phyloP scores from a whole-genome alignment of 2,888 invertebrate genomes.

The Ochropleura leucogaster region DNA sequence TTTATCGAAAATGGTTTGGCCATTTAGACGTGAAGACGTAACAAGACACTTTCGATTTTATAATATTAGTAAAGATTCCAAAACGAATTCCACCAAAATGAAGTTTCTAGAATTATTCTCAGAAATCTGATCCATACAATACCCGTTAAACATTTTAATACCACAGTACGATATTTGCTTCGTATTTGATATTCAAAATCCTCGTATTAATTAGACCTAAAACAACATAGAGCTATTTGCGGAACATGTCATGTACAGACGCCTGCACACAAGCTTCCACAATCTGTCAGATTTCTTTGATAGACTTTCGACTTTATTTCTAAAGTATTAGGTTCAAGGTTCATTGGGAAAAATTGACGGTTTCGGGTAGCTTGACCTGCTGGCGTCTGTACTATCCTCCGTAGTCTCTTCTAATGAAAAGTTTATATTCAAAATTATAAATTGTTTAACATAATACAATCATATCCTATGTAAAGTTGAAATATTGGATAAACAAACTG shows the following conservation, averaged over 20 bases:
- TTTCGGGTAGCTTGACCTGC: no score
- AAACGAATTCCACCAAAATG: not conserved
- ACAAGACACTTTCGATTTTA: no score
- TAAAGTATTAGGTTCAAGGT: no score
- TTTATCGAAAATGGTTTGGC: no score
- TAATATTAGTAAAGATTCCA: not conserved
- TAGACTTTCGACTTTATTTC: no score
- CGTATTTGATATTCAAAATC: conserved; percentile 41
- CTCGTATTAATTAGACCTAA: conserved; percentile 58
- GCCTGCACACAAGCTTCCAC: no score
- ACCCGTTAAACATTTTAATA: conserved; percentile 11
- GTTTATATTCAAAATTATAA: conserved; percentile 22
- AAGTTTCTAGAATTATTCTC: not conserved
- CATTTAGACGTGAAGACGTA: no score
- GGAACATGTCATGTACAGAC: conserved; percentile 31
- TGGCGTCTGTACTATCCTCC: no score
- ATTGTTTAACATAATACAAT: conserved; percentile 3
- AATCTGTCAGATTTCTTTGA: no score
- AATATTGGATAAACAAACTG: conserved; percentile 6
- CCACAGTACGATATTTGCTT: conserved; percentile 21
- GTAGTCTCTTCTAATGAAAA: conserved; percentile 36
- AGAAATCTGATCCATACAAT: not conserved
- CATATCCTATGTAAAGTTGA: conserved; percentile 12
- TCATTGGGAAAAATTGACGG: no score
- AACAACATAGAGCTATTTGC: conserved; percentile 40